phyloP scores from a whole-genome alignment of 1,140 invertebrate species.

The Ectropis grisescens region DNA sequence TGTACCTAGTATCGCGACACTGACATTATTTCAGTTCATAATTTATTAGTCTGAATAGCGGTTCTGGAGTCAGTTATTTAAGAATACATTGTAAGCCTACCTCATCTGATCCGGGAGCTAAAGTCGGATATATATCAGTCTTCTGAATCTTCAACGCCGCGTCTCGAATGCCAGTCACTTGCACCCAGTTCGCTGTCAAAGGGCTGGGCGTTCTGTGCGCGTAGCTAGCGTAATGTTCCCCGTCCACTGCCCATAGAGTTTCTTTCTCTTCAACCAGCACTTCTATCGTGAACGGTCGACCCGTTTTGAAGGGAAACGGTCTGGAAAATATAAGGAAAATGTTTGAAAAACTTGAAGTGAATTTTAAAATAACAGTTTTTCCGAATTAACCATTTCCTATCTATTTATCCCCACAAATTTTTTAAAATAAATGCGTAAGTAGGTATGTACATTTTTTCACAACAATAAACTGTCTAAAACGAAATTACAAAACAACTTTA shows the following conservation, averaged over 20 bases:
- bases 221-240: conserved; percentile 47
- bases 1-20: too few species aligned
- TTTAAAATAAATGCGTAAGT: too few species aligned
- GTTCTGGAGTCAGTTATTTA: background rate
- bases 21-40: too few species aligned
- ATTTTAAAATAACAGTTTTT: too few species aligned
- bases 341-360: too few species aligned
- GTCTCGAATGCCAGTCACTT: conserved; percentile 46
- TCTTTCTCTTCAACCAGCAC: conserved; percentile 43
- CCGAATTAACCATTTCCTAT: too few species aligned
- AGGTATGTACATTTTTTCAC: background rate
- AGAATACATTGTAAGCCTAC: conserved; percentile 3
- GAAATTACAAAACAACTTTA: too few species aligned
- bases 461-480: too few species aligned
- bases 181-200: conserved; percentile 33
- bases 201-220: conserved; percentile 37
- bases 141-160: conserved; percentile 33
- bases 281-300: conserved; percentile 42
- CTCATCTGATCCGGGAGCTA: conserved; percentile 25
- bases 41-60: too few species aligned
- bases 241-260: conserved; percentile 47
- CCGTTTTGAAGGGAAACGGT: conserved; percentile 48
- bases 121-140: conserved; percentile 38
- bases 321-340: conserved; percentile 22
- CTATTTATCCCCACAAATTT: too few species aligned